Evolutionary conservation across 2,888 invertebrate species (phyloP).

Genomic region (Nysson spinosus): DNA sequence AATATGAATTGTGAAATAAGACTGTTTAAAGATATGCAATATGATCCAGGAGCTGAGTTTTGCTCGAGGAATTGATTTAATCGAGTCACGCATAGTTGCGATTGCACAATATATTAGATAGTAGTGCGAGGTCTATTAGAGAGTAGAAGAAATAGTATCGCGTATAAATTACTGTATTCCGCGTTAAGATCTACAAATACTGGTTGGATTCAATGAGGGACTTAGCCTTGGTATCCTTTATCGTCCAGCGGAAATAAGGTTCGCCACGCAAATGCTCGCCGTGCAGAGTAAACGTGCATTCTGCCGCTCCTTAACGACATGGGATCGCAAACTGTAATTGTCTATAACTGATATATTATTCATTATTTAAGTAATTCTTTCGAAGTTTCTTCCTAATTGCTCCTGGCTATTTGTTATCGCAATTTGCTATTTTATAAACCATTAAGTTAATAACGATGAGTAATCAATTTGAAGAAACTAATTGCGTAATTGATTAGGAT

Average conservation of each 20-base stretch:
- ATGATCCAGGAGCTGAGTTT: too few species aligned
- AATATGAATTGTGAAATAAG: too few species aligned
- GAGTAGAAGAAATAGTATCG: conserved; percentile 16
- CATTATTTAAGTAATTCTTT: too few species aligned
- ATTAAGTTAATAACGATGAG: too few species aligned
- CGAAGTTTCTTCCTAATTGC: too few species aligned
- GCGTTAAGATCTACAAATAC: conserved; percentile 28
- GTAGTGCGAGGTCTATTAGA: not conserved
- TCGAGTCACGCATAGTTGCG: not conserved
- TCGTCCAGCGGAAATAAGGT: conserved; percentile 55
- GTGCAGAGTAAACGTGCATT: conserved; percentile 17
- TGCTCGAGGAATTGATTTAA: too few species aligned
- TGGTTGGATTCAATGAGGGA: conserved; percentile 37
- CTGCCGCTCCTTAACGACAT: conserved; percentile 40
- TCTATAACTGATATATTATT: conserved; percentile 27
- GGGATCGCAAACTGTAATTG: conserved; percentile 19
- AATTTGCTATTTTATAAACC: too few species aligned
- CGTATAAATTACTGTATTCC: conserved; percentile 10
- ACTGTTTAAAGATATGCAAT: too few species aligned
- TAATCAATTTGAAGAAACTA: too few species aligned
- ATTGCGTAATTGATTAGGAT: too few species aligned
- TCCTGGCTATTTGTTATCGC: too few species aligned
- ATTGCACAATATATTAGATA: not conserved
- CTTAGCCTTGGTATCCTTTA: conserved; percentile 43
- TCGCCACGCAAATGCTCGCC: conserved; percentile 47